A percentile compares a stretch with the other conserved stretches of the same genome.
These are phyloP conservation scores for Boleophthalmus pectinirostris DNA, from an alignment of 2,113 vertebrate genomes.

Conservation along the genomic window DNA sequence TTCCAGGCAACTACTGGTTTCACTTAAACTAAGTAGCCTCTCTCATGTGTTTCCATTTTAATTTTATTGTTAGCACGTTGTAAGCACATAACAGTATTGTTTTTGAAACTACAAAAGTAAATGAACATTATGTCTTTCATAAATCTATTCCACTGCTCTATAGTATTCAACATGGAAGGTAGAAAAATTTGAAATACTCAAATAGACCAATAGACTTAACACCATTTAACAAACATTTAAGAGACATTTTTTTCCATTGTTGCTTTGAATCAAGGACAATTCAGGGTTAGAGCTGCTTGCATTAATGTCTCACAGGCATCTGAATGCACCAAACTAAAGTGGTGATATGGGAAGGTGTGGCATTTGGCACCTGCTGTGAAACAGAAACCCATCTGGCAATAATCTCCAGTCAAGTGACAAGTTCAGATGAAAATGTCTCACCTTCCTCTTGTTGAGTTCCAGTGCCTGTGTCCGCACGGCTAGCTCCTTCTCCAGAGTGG, in stretches of 20 bases:
- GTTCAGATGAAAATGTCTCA: slow-evolving; percentile 47
- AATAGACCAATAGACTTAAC: neutral
- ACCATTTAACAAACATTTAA: too few species aligned
- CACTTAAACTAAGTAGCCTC: slow-evolving; percentile 11
- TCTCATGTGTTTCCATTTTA: slow-evolving; percentile 27
- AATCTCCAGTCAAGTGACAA: slow-evolving; percentile 15
- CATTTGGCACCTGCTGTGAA: neutral
- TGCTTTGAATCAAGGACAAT: neutral
- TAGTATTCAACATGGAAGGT: neutral
- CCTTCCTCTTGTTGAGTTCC: slow-evolving; percentile 94
- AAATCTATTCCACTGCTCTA: neutral
- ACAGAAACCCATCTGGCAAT: slow-evolving; percentile 30
- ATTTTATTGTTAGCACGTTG: slow-evolving; percentile 10
- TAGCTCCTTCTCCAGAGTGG: slow-evolving; percentile 87
- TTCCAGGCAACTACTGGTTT: slow-evolving; percentile 17
- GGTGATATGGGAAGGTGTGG: neutral
- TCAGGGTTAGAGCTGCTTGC: neutral
- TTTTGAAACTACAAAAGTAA: neutral
- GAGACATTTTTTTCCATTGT: too few species aligned
- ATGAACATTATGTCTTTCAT: slow-evolving; percentile 1
- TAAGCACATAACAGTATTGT: neutral
- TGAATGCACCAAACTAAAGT: slow-evolving; percentile 4
- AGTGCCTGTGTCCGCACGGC: slow-evolving; percentile 84
- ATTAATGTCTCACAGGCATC: neutral
- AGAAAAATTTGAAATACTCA: neutral